A percentile compares a stretch with the other conserved stretches of the same genome.
These are phyloP conservation scores for Cavia porcellus DNA, from an alignment of 2,113 vertebrate species.

Conservation along the genomic window DNA sequence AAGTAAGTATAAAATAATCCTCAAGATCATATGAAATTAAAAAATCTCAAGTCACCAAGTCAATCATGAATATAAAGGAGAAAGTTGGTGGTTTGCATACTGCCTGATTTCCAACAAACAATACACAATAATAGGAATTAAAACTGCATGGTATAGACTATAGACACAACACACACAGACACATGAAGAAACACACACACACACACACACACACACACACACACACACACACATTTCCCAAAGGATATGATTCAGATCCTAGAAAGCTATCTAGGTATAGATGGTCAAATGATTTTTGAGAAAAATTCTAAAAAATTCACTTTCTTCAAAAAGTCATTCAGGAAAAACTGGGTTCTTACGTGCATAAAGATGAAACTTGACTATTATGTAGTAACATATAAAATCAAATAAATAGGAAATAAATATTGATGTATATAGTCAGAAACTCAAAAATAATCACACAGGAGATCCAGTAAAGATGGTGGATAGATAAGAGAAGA, in stretches of 20 bases:
- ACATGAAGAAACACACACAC: neutral
- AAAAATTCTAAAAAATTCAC: neutral
- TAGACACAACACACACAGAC: neutral
- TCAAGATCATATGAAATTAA: neutral
- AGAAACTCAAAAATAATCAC: too few species aligned
- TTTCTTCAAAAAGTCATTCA: too few species aligned
- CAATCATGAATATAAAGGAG: neutral
- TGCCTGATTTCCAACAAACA: neutral
- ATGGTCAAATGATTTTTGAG: neutral
- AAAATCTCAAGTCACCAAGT: neutral
- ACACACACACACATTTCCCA: neutral
- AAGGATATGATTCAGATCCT: neutral
- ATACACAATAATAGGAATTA: neutral
- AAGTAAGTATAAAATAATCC: neutral
- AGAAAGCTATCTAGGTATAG: neutral
- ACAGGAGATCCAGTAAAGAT: too few species aligned
- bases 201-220: neutral
- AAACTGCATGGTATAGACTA: neutral
- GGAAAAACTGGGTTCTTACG: neutral
- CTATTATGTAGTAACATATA: neutral
- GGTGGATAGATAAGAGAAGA: too few species aligned
- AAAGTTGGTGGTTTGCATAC: neutral
- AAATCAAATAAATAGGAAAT: neutral
- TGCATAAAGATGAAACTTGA: neutral
- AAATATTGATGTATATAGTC: neutral